These are phyloP conservation scores for Alloscopus bannaensis DNA, from an alignment of 2,888 invertebrate species.

Conservation along the genomic window DNA sequence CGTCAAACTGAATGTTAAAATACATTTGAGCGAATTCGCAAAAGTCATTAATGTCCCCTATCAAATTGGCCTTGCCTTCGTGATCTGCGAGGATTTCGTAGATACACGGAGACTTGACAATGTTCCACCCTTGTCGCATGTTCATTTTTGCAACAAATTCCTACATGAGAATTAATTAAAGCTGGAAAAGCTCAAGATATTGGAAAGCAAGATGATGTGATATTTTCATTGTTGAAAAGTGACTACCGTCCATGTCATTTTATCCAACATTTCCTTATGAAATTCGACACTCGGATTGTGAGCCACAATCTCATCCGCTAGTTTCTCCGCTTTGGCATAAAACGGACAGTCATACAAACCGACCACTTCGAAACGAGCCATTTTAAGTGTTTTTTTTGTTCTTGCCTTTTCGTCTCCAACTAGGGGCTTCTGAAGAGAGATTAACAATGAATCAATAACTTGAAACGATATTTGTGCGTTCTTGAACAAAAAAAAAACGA, in stretches of 20 bases:
- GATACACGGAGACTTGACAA: slow-evolving; percentile 67
- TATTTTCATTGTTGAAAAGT: not conserved
- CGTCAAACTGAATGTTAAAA: slow-evolving; percentile 64
- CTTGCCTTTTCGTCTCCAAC: not conserved
- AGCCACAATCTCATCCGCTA: slow-evolving; percentile 69
- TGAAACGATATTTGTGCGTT: not conserved
- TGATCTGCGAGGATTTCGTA: slow-evolving; percentile 68
- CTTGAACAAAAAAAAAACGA: not conserved
- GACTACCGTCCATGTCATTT: slow-evolving; percentile 64
- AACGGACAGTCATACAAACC: slow-evolving; percentile 69
- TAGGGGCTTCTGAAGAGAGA: not conserved
- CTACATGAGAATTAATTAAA: slow-evolving; percentile 38
- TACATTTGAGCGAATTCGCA: slow-evolving; percentile 69
- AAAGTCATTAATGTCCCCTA: slow-evolving; percentile 72
- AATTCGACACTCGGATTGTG: slow-evolving; percentile 68
- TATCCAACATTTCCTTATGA: slow-evolving; percentile 63
- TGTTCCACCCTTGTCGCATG: slow-evolving; percentile 64
- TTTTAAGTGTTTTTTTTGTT: slow-evolving; percentile 19
- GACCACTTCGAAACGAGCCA: slow-evolving; percentile 68
- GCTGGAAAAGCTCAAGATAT: not conserved
- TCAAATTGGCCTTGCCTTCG: slow-evolving; percentile 67
- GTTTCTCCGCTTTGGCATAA: slow-evolving; percentile 71
- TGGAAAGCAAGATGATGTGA: too few species aligned
- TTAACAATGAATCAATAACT: not conserved
- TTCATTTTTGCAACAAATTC: slow-evolving; percentile 66